A percentile compares a stretch with the other conserved stretches of the same genome.
phyloP scores from a whole-genome alignment of 2,113 vertebrate genomes.

The Emydura subglobosa region DNA sequence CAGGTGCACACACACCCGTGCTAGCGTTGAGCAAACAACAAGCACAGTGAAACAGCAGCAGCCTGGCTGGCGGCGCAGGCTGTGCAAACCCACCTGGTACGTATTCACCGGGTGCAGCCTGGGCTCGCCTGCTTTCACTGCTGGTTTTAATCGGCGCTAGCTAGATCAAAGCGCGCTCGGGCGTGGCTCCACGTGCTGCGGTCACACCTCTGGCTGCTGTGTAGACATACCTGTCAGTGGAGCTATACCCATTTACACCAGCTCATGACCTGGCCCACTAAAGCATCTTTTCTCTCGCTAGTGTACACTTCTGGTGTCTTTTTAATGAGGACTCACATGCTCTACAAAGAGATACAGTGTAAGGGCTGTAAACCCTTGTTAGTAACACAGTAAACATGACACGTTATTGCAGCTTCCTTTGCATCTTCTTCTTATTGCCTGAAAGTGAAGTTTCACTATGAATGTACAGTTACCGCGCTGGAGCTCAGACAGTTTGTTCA shows the following conservation, averaged over 20 bases:
- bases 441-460: constrained; percentile 30
- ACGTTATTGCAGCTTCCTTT: background rate
- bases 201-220: background rate
- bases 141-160: too few relatives aligned
- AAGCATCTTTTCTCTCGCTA: background rate
- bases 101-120: too few relatives aligned
- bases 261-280: background rate
- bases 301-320: background rate
- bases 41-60: too few relatives aligned
- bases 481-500: background rate
- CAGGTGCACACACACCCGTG: too few relatives aligned
- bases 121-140: too few relatives aligned
- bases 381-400: accelerated
- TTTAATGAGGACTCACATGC: accelerated
- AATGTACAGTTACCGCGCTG: background rate
- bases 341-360: accelerated
- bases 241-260: background rate
- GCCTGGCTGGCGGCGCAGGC: too few relatives aligned
- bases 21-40: too few relatives aligned
- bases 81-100: too few relatives aligned
- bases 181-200: background rate
- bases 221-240: accelerated
- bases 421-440: background rate
- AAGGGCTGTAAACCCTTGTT: accelerated
- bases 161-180: background rate